These are phyloP conservation scores for Lycaon pictus DNA, from an alignment of 2,113 vertebrate species.

Conservation along the genomic window DNA sequence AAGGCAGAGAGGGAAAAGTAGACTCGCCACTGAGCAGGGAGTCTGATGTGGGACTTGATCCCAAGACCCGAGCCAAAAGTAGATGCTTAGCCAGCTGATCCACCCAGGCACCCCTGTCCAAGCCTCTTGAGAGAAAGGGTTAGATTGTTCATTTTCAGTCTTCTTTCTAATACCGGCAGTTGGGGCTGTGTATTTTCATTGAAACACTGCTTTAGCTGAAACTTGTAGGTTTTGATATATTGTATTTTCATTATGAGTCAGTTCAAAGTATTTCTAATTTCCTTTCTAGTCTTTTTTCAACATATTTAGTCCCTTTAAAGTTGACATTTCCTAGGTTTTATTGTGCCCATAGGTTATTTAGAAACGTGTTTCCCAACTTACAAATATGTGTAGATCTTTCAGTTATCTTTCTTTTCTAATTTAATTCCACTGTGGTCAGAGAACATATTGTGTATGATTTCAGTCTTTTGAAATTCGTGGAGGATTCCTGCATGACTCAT, in stretches of 20 bases:
- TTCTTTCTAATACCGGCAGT: neutral
- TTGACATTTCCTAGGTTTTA: neutral
- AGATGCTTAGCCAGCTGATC: too few relatives aligned
- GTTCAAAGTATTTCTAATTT: neutral
- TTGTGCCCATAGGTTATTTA: neutral
- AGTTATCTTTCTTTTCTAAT: neutral
- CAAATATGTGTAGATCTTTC: neutral
- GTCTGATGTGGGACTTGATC: too few relatives aligned
- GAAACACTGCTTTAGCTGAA: neutral
- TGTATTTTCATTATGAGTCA: neutral
- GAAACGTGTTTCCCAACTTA: neutral
- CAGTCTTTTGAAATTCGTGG: neutral
- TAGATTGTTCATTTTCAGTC: neutral
- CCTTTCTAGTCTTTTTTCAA: neutral
- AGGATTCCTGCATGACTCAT: neutral
- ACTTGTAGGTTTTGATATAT: neutral
- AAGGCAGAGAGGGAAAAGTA: too few relatives aligned
- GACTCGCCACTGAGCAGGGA: too few relatives aligned
- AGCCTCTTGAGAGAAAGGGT: neutral
- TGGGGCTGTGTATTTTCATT: neutral
- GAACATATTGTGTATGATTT: neutral
- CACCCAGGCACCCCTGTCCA: neutral
- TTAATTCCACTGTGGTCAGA: neutral
- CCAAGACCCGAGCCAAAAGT: too few relatives aligned
- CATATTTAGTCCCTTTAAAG: neutral